These are phyloP conservation scores for Clupea harengus DNA, from an alignment of 2,113 vertebrate genomes.

Conservation along the genomic window DNA sequence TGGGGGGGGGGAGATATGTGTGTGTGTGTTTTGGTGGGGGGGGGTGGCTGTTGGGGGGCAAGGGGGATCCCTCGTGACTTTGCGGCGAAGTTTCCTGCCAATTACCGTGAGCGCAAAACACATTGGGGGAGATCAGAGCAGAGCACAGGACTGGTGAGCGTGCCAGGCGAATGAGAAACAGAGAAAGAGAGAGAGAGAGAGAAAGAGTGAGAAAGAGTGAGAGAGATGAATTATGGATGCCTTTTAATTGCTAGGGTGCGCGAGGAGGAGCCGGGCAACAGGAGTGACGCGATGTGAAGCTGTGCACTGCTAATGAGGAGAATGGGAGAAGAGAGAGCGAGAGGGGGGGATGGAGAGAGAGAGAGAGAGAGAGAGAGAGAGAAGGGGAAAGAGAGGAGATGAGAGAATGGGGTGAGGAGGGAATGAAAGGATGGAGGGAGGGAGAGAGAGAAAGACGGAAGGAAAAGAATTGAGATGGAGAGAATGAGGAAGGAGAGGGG, in stretches of 20 bases:
- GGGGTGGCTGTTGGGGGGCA: background rate
- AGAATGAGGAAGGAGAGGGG: background rate
- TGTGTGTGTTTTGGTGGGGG: background rate
- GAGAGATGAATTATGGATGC: background rate
- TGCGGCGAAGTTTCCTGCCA: background rate
- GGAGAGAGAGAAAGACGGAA: background rate
- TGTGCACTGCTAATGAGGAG: background rate
- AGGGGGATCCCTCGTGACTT: background rate
- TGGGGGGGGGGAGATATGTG: too few species aligned
- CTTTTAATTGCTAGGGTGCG: background rate
- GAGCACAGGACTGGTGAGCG: background rate
- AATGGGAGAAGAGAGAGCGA: constrained; percentile 5
- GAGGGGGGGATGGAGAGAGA: background rate
- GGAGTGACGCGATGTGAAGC: background rate
- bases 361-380: background rate
- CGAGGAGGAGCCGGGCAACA: background rate
- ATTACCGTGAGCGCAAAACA: background rate
- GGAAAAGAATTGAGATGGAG: background rate
- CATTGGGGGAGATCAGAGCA: background rate
- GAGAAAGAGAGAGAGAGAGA: background rate
- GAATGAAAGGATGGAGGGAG: background rate
- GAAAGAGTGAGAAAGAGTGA: background rate
- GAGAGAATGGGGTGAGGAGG: background rate
- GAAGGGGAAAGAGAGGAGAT: constrained; percentile 4
- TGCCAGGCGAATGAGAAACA: background rate